Evolutionary conservation across 2,888 invertebrate genomes (phyloP), one percentile per base, ranked within the genome.

Genomic region (Orthosia gracilis): DNA sequence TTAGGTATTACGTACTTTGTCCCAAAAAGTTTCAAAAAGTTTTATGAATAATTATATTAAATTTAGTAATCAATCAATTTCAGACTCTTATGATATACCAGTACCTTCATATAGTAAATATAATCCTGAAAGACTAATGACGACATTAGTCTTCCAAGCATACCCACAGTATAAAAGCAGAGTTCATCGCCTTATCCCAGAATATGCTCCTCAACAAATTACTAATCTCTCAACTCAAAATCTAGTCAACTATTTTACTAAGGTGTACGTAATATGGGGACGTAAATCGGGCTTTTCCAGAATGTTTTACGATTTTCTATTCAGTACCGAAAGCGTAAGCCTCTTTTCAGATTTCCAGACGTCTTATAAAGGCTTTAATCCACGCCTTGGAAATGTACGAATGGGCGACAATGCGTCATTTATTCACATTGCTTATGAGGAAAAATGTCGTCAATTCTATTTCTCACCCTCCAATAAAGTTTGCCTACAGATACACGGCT

Each of bases 311-410:
- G 90, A 90, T 89, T 83, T 89, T 90, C 90, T 90, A 90, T 93
- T 92, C 88, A 91, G 90, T 88, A 88, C 86, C 78, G 87, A 88
- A 89, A 89, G 89, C 89, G 87, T 93, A 93, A 94, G 91, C 92
- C 89, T 92, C 93, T 94, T 94, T 92, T 87, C 89, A 92, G 92
- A 93, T 92, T 92, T 89, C 85, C 89, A 90, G 89, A 86, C 89
- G 88, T 90, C 89, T 91, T 91, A 90, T 91, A 90, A 92, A 92
- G 87, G 91, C 85, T 91, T 90, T 92, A 93, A 94, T 92, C 91
- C 89, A 61, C 88, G 85, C 86, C 84, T 89, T 83, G 84, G 84
- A 90, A 89, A 88, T 88, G 88, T 89, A 87, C 80, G 76, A 84
- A 88, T 87, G 88, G 74, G 88, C 89, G 87, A 92, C 91, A 92